Evolutionary conservation across 2,113 vertebrate species (phyloP).

Genomic region (Hemiscyllium ocellatum): DNA sequence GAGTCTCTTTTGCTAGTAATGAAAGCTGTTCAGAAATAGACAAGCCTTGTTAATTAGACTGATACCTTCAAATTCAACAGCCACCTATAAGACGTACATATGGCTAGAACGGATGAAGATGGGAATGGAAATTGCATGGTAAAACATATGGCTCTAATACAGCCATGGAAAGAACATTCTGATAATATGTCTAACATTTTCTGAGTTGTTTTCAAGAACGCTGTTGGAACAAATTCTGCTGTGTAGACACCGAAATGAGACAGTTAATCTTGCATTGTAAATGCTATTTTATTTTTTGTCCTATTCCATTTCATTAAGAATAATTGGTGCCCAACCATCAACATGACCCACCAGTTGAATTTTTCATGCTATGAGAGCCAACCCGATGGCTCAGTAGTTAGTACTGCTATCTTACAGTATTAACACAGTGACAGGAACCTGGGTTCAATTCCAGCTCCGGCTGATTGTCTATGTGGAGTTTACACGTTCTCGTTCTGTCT

Average conservation of each 20-base stretch:
- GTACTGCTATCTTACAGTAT: too few relatives aligned
- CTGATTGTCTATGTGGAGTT: too few relatives aligned
- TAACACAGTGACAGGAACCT: too few relatives aligned
- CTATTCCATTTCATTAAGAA: not conserved
- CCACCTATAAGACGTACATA: too few relatives aligned
- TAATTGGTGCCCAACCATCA: not conserved
- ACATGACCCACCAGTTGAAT: not conserved
- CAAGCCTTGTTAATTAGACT: not conserved
- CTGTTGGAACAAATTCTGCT: not conserved
- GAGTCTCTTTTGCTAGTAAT: constrained; percentile 53
- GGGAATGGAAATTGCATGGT: not conserved
- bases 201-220: not conserved
- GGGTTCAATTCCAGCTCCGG: too few relatives aligned
- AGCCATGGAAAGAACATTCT: not conserved
- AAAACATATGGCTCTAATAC: not conserved
- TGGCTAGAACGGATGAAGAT: not conserved
- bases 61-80: not conserved
- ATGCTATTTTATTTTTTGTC: not conserved
- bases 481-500: too few relatives aligned
- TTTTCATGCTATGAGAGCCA: not conserved
- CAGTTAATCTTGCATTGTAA: not conserved
- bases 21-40: not conserved
- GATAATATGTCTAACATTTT: not conserved
- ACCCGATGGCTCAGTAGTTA: too few relatives aligned
- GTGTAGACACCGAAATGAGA: not conserved